Evolutionary conservation across 2,888 invertebrate species (phyloP), one percentile per base, ranked within the genome.

Genomic region (Drosophila stalkeri): DNA sequence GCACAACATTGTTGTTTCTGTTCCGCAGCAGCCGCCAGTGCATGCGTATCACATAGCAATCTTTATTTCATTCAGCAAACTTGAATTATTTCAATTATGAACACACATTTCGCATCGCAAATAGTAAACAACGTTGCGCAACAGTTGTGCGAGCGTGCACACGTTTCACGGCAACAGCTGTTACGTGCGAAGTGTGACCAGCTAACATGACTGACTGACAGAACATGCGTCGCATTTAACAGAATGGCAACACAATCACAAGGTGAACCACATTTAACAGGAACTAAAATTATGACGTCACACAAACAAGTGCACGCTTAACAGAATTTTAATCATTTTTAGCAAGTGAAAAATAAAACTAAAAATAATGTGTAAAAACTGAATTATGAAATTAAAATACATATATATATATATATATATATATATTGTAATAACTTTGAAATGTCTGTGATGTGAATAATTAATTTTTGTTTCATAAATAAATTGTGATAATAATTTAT

Each of bases 41-140:
- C 27, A 46, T 46, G 20, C 39, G 59, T 37, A 46, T 70, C 54
- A 69, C 77, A 77, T 80, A 37, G 35, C 63, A 72, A 52, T 16
- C 23, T 14, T 37, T 16, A 16, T 66, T 81, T 80, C 80, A 80
- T 79, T 80, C 82, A 81, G 31, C 62, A 56, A 54, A 44, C 60
- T 51, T 7, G n/a, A 65, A 66, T 79, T 60, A 67, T 61, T 75
- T 33, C 54, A 62, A 62, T 72, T 64, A 65, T 51, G 44, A 55
- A 41, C 14, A 57, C 64, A 64, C 64, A 64, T 33, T 61, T 49
- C 39, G 44, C 59, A 41, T 43, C 46, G 27, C 39, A 61, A 52
- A 62, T 59, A 37, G 59, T 71, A 76, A 78, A 72, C 60, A 76
- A 65, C 43, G 72, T 72, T 81, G 75, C 81, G 64, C 87, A 81